phyloP scores from a whole-genome alignment of 2,797 vertebrate species.

The Pitangus sulphuratus region DNA sequence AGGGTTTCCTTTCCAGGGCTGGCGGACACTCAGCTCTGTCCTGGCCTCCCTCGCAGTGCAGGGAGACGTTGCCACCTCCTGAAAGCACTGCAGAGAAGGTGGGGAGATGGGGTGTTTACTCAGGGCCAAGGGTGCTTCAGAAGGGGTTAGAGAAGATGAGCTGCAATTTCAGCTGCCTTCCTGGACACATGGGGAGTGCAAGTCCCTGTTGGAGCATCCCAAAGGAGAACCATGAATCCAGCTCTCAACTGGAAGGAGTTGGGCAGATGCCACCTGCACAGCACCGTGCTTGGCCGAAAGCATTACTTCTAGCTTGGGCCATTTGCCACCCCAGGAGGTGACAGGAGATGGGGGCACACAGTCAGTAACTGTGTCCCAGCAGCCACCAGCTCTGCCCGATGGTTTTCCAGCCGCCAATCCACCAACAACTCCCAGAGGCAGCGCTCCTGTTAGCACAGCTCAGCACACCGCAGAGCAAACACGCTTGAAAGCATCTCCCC shows the following conservation, averaged over 20 bases:
- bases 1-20: background rate
- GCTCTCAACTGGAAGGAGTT: background rate
- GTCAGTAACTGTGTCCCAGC: background rate
- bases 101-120: background rate
- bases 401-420: background rate
- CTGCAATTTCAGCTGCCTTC: background rate
- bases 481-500: background rate
- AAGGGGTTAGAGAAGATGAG: background rate
- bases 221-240: background rate
- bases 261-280: background rate
- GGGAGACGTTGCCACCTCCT: background rate
- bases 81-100: accelerated
- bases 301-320: accelerated
- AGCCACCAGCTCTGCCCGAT: background rate
- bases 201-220: accelerated
- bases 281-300: accelerated
- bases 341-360: background rate
- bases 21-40: accelerated
- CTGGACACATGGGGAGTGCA: accelerated
- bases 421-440: accelerated
- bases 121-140: accelerated
- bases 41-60: accelerated
- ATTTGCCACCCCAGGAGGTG: background rate
- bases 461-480: background rate
- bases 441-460: background rate